phyloP scores from a whole-genome alignment of 2,888 invertebrate genomes.

The Eupithecia vulgata region DNA sequence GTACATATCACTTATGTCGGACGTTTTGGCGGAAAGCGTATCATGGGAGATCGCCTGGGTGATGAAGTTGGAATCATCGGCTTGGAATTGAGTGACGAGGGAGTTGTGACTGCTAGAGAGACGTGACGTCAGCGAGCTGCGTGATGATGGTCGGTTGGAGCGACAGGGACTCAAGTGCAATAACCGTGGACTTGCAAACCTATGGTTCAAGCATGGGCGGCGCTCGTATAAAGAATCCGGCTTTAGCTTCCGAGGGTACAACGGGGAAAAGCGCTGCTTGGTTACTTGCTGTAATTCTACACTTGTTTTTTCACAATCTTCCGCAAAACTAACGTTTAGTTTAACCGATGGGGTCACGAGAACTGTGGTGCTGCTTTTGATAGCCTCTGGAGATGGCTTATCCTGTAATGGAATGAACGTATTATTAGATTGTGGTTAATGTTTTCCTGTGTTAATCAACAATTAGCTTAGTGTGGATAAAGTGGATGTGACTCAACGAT shows the following conservation, averaged over 20 bases:
- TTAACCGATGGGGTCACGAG: constrained; percentile 61
- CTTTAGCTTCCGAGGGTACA: constrained; percentile 71
- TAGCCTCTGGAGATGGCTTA: constrained; percentile 57
- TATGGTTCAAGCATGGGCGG: constrained; percentile 72
- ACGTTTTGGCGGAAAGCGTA: constrained; percentile 87
- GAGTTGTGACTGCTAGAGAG: constrained; percentile 94
- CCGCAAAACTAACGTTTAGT: constrained; percentile 57
- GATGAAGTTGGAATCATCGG: constrained; percentile 93
- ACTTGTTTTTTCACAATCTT: constrained; percentile 53
- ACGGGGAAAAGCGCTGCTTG: constrained; percentile 66
- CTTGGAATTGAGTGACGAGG: constrained; percentile 89
- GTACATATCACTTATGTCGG: constrained; percentile 92
- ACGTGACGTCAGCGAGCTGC: constrained; percentile 90
- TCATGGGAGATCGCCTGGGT: constrained; percentile 95
- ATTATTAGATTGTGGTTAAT: constrained; percentile 7
- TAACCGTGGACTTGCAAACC: constrained; percentile 78
- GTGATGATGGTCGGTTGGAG: constrained; percentile 87
- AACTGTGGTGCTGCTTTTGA: constrained; percentile 59
- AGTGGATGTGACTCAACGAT: not conserved
- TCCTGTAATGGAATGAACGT: constrained; percentile 63
- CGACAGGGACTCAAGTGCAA: constrained; percentile 86
- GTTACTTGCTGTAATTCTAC: constrained; percentile 57
- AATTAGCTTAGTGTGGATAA: not conserved
- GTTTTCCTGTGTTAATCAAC: constrained; percentile 21
- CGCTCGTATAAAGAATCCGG: constrained; percentile 72